Evolutionary conservation across 1,140 invertebrate species (phyloP), one percentile per base, ranked within the genome.

Genomic region (Oryzaephilus surinamensis): DNA sequence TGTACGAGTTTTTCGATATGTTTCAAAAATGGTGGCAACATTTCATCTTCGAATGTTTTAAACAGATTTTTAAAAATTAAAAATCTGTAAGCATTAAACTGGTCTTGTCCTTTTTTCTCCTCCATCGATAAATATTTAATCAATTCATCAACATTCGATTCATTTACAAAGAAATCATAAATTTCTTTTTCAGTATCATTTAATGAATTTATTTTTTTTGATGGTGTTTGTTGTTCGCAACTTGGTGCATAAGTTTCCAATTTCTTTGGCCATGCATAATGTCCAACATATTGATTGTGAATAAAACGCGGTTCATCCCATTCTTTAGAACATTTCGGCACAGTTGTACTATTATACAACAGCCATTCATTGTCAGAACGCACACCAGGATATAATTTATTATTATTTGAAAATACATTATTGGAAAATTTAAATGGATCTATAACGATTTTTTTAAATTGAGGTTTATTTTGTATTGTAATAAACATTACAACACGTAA

Each of bases 61-160:
- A 93, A 92, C 4, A 93, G 45, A 38, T 77, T 69, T 79, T 84
- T 84, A 50, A 86, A 89, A 12, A 92, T 50, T 2, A 70, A 61
- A 58, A 77, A 81, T 21, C 75, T 64, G 21, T 68, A 69, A 3
- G 61, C 64, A 52, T 73, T 77, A 50, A 92, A 92, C 55, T 81
- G 81, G 46, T 91, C 85, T 29, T 76, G 77, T 14, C 80, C 84
- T 57, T 91, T 92, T 48, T 84, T 82, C 48, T 93, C 89, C 52
- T 95, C 91, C 2, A 93, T 65, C 1, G 84, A 80, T 17, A 84
- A 69, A 58, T 78, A 89, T 2, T 69, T 65, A 2, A 93, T 69
- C 1, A 94, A 64, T 48, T 77, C 77, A 5, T 79, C 70, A 1
- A 95, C 63, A 61, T 82, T 88, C 0, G 68, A 63, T 10, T 73